phyloP scores from a whole-genome alignment of 2,888 invertebrate species.

The Agrilus cyanescens region DNA sequence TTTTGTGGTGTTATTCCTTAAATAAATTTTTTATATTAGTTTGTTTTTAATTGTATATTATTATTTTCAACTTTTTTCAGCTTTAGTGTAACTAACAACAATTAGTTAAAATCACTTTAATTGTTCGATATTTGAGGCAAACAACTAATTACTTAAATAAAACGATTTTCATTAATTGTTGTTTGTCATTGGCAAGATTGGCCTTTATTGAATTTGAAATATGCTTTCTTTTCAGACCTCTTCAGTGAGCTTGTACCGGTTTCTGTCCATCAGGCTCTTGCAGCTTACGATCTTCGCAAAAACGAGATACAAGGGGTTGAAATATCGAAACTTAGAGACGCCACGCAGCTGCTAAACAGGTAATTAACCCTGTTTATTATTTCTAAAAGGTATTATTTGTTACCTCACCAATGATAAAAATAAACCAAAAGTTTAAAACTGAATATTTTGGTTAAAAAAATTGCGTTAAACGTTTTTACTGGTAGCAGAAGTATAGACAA shows the following conservation, averaged over 20 bases:
- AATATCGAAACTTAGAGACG: slow-evolving; percentile 76
- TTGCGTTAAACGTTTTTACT: background rate
- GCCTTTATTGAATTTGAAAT: background rate
- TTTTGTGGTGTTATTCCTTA: no score
- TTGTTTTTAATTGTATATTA: no score
- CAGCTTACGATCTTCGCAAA: slow-evolving; percentile 74
- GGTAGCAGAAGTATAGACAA: background rate
- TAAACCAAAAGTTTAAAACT: no score
- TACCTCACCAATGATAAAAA: background rate
- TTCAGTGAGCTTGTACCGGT: slow-evolving; percentile 85
- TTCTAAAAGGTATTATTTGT: background rate
- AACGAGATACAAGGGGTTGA: slow-evolving; percentile 77
- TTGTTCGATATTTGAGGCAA: no score
- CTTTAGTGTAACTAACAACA: no score
- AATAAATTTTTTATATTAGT: background rate
- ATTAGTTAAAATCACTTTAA: no score
- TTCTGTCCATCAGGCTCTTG: slow-evolving; percentile 79
- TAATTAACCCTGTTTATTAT: slow-evolving; percentile 23
- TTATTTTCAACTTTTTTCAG: no score
- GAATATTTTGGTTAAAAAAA: background rate
- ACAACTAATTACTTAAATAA: no score
- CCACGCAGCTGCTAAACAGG: slow-evolving; percentile 84
- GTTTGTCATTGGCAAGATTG: background rate
- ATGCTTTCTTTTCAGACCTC: slow-evolving; percentile 61
- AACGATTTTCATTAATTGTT: background rate